Evolutionary conservation across 2,797 vertebrate genomes (phyloP).

Genomic region (Anabas testudineus): DNA sequence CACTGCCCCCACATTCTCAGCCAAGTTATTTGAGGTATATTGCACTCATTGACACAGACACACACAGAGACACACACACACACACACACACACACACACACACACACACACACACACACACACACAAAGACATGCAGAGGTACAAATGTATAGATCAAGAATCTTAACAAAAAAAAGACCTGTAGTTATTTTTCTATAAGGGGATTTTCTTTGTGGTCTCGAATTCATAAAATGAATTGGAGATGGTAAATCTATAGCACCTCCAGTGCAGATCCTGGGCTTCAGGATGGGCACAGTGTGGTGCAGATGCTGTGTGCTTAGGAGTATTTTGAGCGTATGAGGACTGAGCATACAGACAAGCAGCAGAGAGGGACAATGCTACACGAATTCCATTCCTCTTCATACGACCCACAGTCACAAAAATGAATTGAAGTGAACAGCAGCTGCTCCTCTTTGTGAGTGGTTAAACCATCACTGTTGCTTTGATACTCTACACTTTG

Average conservation of each 20-base stretch:
- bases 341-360: too few relatives aligned
- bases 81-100: too few relatives aligned
- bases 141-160: conserved; percentile 43
- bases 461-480: conserved; percentile 8
- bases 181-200: conserved; percentile 35
- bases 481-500: conserved; percentile 1
- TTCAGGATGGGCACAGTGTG: too few relatives aligned
- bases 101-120: background rate
- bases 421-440: background rate
- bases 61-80: background rate
- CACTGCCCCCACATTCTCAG: conserved; percentile 53
- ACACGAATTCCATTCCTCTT: background rate
- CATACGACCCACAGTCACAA: background rate
- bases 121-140: conserved; percentile 11
- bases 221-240: too few relatives aligned
- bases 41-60: conserved; percentile 33
- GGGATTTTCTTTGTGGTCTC: conserved; percentile 12
- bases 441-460: conserved; percentile 22
- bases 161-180: conserved; percentile 43
- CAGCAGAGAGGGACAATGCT: too few relatives aligned
- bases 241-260: too few relatives aligned
- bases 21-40: conserved; percentile 58
- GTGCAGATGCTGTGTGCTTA: too few relatives aligned
- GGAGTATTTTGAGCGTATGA: too few relatives aligned
- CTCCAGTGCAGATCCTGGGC: too few relatives aligned